Conservation (phyloP, 2,797 vertebrate genomes). For the Hozukius guyotensis region DNA sequence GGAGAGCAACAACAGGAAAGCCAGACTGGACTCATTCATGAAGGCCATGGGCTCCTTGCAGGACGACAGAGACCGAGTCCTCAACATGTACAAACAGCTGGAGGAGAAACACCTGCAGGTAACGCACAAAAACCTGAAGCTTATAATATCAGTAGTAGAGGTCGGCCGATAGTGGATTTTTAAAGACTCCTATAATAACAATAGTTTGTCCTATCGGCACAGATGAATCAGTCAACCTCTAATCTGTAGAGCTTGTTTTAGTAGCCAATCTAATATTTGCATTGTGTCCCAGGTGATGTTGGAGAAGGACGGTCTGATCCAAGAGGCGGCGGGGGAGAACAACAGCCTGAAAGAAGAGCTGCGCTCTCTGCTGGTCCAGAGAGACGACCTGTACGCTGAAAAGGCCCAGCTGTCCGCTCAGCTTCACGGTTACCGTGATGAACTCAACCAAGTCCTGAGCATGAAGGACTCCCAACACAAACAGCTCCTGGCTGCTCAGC, state of each 20-base stretch:
- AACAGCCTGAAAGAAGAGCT: constrained; percentile 93
- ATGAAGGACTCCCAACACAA: constrained; percentile 98
- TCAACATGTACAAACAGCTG: constrained; percentile 90
- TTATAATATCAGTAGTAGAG: neutral
- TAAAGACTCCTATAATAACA: too few relatives aligned
- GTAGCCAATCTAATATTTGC: neutral
- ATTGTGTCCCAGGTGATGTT: constrained; percentile 80
- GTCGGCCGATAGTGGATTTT: too few relatives aligned
- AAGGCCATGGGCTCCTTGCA: constrained; percentile 98
- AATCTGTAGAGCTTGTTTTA: neutral
- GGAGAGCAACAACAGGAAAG: constrained; percentile 84
- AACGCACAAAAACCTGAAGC: neutral
- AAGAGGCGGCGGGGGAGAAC: constrained; percentile 94
- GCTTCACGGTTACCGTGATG: constrained; percentile 90
- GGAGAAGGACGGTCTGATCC: constrained; percentile 94
- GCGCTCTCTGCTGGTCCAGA: constrained; percentile 85
- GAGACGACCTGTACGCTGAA: constrained; percentile 94
- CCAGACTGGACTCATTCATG: constrained; percentile 89
- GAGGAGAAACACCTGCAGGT: constrained; percentile 91
- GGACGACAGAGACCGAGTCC: constrained; percentile 90
- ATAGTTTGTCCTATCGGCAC: too few relatives aligned
- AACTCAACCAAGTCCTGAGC: constrained; percentile 92
- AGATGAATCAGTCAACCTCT: too few relatives aligned
- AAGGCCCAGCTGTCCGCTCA: constrained; percentile 93
- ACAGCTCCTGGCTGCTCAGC: constrained; percentile 87